Conservation (phyloP, 2,888 invertebrate genomes). For the Caenorhabditis wallacei region DNA sequence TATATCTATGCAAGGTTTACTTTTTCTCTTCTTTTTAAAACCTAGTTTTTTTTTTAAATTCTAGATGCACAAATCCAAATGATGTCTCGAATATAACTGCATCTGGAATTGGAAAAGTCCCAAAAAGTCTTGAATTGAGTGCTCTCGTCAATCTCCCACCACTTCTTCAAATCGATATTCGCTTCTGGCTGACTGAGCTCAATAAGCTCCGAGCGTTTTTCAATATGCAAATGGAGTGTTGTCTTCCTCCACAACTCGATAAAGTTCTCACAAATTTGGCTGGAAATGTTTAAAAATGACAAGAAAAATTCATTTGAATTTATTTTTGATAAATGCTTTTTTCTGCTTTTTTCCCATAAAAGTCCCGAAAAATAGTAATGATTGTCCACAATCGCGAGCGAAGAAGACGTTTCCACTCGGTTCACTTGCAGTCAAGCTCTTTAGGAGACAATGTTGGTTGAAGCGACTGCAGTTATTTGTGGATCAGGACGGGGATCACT, state of each 20-base stretch:
- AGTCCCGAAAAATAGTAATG: too few relatives aligned
- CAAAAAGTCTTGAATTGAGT: conserved; percentile 41
- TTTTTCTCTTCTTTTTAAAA: background rate
- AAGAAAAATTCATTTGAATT: too few relatives aligned
- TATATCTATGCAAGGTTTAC: conserved; percentile 86
- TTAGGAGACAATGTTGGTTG: too few relatives aligned
- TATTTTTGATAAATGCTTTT: too few relatives aligned
- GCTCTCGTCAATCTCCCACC: conserved; percentile 38
- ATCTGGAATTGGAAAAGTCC: conserved; percentile 43
- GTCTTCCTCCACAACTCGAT: conserved; percentile 48
- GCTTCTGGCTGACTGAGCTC: conserved; percentile 67
- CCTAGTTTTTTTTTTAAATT: background rate
- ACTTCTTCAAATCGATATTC: conserved; percentile 52
- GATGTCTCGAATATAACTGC: conserved; percentile 27
- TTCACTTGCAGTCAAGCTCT: too few relatives aligned
- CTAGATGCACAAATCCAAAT: conserved; percentile 42
- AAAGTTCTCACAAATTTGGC: conserved; percentile 52
- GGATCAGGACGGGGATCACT: too few relatives aligned
- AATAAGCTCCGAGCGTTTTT: conserved; percentile 49
- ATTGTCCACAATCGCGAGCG: too few relatives aligned
- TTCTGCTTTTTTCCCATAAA: too few relatives aligned
- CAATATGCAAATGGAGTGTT: conserved; percentile 59
- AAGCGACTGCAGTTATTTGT: too few relatives aligned
- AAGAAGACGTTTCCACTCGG: too few relatives aligned
- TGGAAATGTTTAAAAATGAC: conserved; percentile 16